A percentile compares a stretch with the other conserved stretches of the same genome.
These are phyloP conservation scores for Eupithecia subfuscata DNA, from an alignment of 2,888 invertebrate genomes.

Conservation along the genomic window DNA sequence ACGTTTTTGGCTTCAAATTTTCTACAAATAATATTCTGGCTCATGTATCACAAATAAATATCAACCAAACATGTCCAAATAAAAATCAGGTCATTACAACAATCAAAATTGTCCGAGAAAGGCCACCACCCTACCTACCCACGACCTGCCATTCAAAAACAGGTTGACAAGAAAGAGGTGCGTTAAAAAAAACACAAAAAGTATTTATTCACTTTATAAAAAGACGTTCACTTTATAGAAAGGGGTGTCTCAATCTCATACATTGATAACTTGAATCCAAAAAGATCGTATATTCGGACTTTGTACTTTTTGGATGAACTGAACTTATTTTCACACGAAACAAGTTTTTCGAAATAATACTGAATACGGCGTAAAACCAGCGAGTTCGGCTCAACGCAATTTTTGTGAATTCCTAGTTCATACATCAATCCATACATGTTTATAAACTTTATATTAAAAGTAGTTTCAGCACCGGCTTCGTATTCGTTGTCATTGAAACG, in stretches of 20 bases:
- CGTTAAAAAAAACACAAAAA: not conserved
- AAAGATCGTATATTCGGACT: not conserved
- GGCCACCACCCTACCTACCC: constrained; percentile 37
- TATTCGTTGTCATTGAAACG: too few relatives aligned
- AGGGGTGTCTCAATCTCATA: constrained; percentile 8
- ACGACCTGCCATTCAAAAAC: constrained; percentile 50
- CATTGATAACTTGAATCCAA: constrained; percentile 22
- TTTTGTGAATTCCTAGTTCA: too few relatives aligned
- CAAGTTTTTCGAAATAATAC: not conserved
- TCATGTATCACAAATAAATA: too few relatives aligned
- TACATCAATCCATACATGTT: too few relatives aligned
- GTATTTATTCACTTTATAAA: not conserved
- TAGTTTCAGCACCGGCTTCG: too few relatives aligned
- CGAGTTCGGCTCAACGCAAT: too few relatives aligned
- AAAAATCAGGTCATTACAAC: constrained; percentile 11
- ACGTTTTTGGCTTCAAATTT: too few relatives aligned
- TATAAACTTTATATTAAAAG: too few relatives aligned
- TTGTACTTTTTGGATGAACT: not conserved
- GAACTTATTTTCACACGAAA: not conserved
- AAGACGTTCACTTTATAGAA: not conserved
- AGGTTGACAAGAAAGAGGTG: constrained; percentile 39
- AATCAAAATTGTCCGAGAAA: constrained; percentile 1
- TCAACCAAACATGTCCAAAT: not conserved
- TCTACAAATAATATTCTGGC: too few relatives aligned
- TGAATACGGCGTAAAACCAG: too few relatives aligned